Percentiles rank a stretch among this genome's conserved stretches.
These are phyloP conservation scores for Cryptophagus acutangulus DNA, from an alignment of 2,888 invertebrate genomes.

Conservation along the genomic window DNA sequence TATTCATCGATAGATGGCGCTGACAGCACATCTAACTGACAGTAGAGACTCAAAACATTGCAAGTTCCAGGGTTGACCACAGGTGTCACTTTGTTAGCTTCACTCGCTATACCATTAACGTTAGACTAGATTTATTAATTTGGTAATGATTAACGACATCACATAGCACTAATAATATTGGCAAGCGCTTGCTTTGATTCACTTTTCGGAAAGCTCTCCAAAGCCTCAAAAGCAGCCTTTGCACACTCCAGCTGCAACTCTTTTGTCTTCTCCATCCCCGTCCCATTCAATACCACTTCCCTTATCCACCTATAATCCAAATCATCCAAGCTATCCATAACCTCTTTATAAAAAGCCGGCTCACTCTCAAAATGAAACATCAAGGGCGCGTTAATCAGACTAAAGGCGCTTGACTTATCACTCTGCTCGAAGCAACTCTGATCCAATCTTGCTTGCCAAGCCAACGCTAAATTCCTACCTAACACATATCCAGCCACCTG, in stretches of 20 bases:
- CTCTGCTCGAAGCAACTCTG: constrained; percentile 57
- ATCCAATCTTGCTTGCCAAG: constrained; percentile 73
- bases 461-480: constrained; percentile 82
- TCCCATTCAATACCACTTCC: constrained; percentile 49
- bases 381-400: constrained; percentile 74
- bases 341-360: constrained; percentile 60
- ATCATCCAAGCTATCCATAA: constrained; percentile 58
- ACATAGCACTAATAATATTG: constrained; percentile 69
- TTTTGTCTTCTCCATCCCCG: constrained; percentile 67
- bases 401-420: constrained; percentile 51
- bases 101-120: too few relatives aligned
- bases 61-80: too few relatives aligned
- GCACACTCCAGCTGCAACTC: constrained; percentile 68
- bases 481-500: constrained; percentile 78
- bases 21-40: too few relatives aligned
- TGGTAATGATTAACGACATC: too few relatives aligned
- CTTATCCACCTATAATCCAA: constrained; percentile 56
- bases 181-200: constrained; percentile 76
- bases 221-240: constrained; percentile 63
- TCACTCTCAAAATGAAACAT: constrained; percentile 73
- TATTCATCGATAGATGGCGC: too few relatives aligned
- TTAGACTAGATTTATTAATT: too few relatives aligned
- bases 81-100: too few relatives aligned
- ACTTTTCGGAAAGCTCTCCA: constrained; percentile 68
- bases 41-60: too few relatives aligned